Evolutionary conservation across 2,888 invertebrate genomes (phyloP), one percentile per base, ranked within the genome.

Genomic region (Steinernema carpocapsae): DNA sequence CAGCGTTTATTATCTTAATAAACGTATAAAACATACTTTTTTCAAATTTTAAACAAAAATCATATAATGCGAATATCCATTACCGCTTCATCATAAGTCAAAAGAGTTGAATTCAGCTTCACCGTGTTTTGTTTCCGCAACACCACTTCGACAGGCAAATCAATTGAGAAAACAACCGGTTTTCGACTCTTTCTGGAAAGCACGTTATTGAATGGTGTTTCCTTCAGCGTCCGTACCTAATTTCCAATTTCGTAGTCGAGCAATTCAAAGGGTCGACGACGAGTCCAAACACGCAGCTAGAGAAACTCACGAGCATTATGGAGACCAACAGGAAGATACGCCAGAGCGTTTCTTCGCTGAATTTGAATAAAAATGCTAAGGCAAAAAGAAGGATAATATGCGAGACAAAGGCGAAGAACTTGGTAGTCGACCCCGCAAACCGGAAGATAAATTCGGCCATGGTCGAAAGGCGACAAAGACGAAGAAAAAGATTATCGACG

Each of bases 271-370:
- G 26, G 26, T 26, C 56, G 56, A 56, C 14, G 56, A 4, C 22
- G 6, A 56, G 4, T 14, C 56, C 56, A 26, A 56, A 56, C 2
- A 26, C 22, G 56, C 56, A 56, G 56, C 56, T 56, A 4, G 56
- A 56, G 56, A 56, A 56, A 26, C 56, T 24, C n/a, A 56, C 24
- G 26, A 56, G 56, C n/a, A 56, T 22, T 2, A 56, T 26, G 56
- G 26, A 6, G 22, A 56, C 56, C n/a, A 56, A 26, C 7, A 56
- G 26, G 56, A 56, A 56, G 6, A 26, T 22, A 3, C 56, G 3
- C 56, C 56, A 56, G 24, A 56, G 24, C 24, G 56, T 24, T 6
- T 22, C 56, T 12, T 26, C 56, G 26, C 56, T 24, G 26, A 56
- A 6, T 24, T 22, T 10, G 56, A 56, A 56, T 3, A 56, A 26